These are phyloP conservation scores for Euthynnus affinis DNA, from an alignment of 2,797 vertebrate species.

Conservation along the genomic window DNA sequence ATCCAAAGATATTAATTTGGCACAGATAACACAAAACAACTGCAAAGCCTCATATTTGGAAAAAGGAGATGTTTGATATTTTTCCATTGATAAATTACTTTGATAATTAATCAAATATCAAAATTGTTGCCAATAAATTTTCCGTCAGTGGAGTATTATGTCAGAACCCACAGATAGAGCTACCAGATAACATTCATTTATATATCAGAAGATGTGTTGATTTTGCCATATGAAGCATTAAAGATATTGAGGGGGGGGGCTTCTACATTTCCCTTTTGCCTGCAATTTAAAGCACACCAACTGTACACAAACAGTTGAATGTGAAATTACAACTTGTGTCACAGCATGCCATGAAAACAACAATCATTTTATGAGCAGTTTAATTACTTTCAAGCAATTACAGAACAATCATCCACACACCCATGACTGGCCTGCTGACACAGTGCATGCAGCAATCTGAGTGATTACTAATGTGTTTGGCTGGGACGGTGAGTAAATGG, in stretches of 20 bases:
- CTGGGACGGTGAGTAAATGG: slow-evolving; percentile 7
- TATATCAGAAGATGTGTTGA: slow-evolving; percentile 15
- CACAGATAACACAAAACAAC: background rate
- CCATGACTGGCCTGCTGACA: slow-evolving; percentile 38
- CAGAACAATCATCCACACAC: slow-evolving; percentile 56
- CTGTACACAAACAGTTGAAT: background rate
- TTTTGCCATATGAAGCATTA: background rate
- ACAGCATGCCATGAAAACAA: slow-evolving; percentile 55
- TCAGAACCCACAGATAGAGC: background rate
- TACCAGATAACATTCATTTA: slow-evolving; percentile 32
- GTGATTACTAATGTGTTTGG: slow-evolving; percentile 25
- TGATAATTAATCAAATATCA: background rate
- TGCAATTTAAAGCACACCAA: slow-evolving; percentile 13
- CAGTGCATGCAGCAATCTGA: slow-evolving; percentile 47
- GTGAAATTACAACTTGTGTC: slow-evolving; percentile 22
- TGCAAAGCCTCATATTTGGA: background rate
- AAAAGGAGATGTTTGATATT: background rate
- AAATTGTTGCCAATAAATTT: background rate
- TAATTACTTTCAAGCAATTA: slow-evolving; percentile 71
- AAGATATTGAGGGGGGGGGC: no score
- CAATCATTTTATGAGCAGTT: slow-evolving; percentile 35
- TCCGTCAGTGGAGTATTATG: background rate
- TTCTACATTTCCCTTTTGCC: background rate
- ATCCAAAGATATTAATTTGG: background rate
- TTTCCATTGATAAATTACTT: background rate